Percentiles rank a stretch among this genome's conserved stretches.
These are phyloP conservation scores for Seriola aureovittata DNA, from an alignment of 2,113 vertebrate genomes.

Conservation along the genomic window DNA sequence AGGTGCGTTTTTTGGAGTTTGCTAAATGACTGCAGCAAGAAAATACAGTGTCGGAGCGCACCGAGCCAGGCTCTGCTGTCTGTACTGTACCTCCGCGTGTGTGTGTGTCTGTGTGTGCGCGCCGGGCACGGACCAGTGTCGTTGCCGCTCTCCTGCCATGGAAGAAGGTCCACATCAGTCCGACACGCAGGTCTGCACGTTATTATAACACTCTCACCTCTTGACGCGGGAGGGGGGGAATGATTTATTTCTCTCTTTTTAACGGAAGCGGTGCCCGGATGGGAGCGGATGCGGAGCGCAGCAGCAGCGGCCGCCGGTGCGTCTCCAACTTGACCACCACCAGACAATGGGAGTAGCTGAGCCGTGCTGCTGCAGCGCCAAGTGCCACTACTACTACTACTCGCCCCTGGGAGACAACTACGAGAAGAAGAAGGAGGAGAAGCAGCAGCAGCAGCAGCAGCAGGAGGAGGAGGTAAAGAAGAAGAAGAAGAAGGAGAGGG, in stretches of 20 bases:
- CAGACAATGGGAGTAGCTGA: constrained; percentile 93
- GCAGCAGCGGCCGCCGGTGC: constrained; percentile 71
- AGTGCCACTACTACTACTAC: constrained; percentile 74
- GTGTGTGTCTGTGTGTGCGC: constrained; percentile 15
- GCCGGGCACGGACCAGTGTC: constrained; percentile 24
- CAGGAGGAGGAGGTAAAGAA: constrained; percentile 29
- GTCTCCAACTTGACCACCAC: constrained; percentile 83
- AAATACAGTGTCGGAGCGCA: constrained; percentile 84
- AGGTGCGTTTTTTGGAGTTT: constrained; percentile 90
- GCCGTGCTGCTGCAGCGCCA: constrained; percentile 87
- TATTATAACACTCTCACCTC: constrained; percentile 22
- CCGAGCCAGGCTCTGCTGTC: constrained; percentile 73
- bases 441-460: constrained; percentile 23
- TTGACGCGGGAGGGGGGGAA: constrained; percentile 52
- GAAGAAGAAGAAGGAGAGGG: constrained; percentile 63
- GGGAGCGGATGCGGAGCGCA: constrained; percentile 64
- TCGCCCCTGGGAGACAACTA: constrained; percentile 85
- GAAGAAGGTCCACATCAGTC: constrained; percentile 60
- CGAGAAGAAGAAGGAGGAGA: constrained; percentile 57
- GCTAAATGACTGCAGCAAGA: constrained; percentile 99
- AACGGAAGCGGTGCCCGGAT: constrained; percentile 61
- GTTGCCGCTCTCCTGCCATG: constrained; percentile 70
- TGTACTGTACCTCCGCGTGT: constrained; percentile 12
- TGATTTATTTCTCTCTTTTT: not conserved
- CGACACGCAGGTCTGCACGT: not conserved